A percentile compares a stretch with the other conserved stretches of the same genome.
Evolutionary conservation across 2,113 vertebrate species (phyloP).

Genomic region (Tretioscincus oriximinensis): DNA sequence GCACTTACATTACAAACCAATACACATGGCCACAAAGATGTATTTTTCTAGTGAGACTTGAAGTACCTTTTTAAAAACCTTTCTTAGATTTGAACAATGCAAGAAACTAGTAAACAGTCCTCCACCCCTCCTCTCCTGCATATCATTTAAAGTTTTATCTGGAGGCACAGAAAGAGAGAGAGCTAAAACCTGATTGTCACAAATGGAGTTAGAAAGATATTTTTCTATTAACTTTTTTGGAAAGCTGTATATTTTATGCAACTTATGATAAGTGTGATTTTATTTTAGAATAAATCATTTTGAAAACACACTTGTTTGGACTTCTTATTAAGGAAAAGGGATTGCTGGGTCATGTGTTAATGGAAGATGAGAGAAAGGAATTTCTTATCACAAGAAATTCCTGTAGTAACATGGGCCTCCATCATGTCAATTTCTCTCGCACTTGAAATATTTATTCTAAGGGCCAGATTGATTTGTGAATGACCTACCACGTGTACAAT

Average conservation of each 20-base stretch:
- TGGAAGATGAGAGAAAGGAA: neutral
- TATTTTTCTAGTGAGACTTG: conserved; percentile 45
- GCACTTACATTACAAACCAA: conserved; percentile 24
- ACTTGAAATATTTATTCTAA: neutral
- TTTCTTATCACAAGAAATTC: neutral
- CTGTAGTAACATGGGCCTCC: neutral
- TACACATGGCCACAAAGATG: conserved; percentile 2
- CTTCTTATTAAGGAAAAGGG: neutral
- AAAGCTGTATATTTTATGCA: conserved; percentile 79
- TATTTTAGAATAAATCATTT: conserved; percentile 78
- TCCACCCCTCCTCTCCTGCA: neutral
- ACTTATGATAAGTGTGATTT: conserved; percentile 80
- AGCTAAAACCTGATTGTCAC: conserved; percentile 66
- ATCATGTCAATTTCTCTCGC: neutral
- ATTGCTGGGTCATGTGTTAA: neutral
- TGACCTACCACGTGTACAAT: no score
- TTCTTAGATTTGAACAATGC: conserved; percentile 51
- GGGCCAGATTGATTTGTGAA: neutral
- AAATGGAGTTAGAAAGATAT: conserved; percentile 70
- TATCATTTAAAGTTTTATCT: conserved; percentile 75
- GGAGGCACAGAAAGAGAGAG: conserved; percentile 70
- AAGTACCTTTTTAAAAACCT: conserved; percentile 52
- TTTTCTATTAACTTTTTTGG: conserved; percentile 78
- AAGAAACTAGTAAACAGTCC: conserved; percentile 51
- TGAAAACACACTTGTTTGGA: conserved; percentile 26